These are phyloP conservation scores for Carterocephalus palaemon DNA, from an alignment of 2,888 invertebrate species.

Conservation along the genomic window DNA sequence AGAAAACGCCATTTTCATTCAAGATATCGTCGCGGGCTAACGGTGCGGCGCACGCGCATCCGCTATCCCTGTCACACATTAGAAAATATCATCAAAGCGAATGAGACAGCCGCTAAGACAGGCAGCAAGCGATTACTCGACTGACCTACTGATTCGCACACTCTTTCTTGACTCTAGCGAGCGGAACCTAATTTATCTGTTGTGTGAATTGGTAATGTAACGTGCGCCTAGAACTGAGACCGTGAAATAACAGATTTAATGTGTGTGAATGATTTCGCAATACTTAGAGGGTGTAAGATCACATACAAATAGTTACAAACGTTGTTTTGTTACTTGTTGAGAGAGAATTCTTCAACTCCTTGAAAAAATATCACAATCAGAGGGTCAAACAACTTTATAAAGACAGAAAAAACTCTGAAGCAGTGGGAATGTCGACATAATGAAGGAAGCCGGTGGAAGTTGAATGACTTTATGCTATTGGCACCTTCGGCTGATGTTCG, in stretches of 20 bases:
- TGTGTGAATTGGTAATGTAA: conserved; percentile 69
- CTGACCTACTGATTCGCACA: conserved; percentile 77
- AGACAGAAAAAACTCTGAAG: too few relatives aligned
- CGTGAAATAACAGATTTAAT: conserved; percentile 63
- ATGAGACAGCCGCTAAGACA: conserved; percentile 45
- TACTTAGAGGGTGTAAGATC: too few relatives aligned
- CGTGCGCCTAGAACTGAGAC: conserved; percentile 44
- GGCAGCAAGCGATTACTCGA: conserved; percentile 74
- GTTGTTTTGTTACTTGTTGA: conserved; percentile 41
- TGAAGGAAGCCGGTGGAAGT: too few relatives aligned
- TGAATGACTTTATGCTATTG: too few relatives aligned
- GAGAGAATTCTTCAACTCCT: too few relatives aligned
- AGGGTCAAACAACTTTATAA: neutral
- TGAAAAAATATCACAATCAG: too few relatives aligned
- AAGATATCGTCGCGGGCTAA: conserved; percentile 76
- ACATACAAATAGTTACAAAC: too few relatives aligned
- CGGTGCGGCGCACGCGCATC: conserved; percentile 69
- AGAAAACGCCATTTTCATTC: conserved; percentile 79
- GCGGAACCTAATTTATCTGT: conserved; percentile 76
- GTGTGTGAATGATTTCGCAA: too few relatives aligned
- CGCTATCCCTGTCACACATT: conserved; percentile 40
- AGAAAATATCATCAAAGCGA: conserved; percentile 30
- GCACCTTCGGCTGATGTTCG: too few relatives aligned
- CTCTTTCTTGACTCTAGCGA: conserved; percentile 77
- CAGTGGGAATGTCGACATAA: too few relatives aligned